phyloP scores from a whole-genome alignment of 2,113 vertebrate genomes.

The Lophochroa leadbeateri region DNA sequence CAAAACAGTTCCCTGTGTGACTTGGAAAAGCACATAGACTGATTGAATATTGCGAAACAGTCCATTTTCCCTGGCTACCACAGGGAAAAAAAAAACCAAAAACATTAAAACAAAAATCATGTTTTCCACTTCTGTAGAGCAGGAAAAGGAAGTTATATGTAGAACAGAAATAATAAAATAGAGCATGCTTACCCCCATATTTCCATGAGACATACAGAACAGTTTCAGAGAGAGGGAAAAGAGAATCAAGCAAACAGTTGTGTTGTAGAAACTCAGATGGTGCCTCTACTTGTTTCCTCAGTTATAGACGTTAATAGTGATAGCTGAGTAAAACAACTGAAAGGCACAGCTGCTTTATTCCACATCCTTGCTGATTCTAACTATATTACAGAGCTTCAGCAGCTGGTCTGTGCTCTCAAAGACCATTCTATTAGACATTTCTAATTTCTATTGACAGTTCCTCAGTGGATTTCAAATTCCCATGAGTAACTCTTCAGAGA shows the following conservation, averaged over 20 bases:
- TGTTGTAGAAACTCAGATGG: conserved; percentile 1
- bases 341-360: conserved; percentile 75
- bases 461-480: conserved; percentile 62
- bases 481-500: conserved; percentile 27
- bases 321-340: conserved; percentile 55
- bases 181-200: not conserved
- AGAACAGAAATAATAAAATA: not conserved
- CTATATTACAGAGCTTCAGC: conserved; percentile 57
- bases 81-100: not conserved
- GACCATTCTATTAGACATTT: conserved; percentile 71
- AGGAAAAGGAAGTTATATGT: not conserved
- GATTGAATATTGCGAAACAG: not conserved
- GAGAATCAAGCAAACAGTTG: not conserved
- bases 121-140: not conserved
- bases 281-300: conserved; percentile 36
- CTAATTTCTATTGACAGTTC: conserved; percentile 68
- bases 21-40: not conserved
- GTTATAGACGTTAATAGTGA: conserved; percentile 38
- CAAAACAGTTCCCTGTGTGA: not conserved
- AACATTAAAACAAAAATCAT: not conserved
- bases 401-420: conserved; percentile 74
- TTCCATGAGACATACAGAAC: not conserved
- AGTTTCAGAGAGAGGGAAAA: not conserved
- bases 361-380: conserved; percentile 70
- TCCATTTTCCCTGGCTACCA: not conserved